Percentiles rank a stretch among this genome's conserved stretches.
Conservation (phyloP, 2,113 vertebrate species). For the Semnopithecus entellus region DNA sequence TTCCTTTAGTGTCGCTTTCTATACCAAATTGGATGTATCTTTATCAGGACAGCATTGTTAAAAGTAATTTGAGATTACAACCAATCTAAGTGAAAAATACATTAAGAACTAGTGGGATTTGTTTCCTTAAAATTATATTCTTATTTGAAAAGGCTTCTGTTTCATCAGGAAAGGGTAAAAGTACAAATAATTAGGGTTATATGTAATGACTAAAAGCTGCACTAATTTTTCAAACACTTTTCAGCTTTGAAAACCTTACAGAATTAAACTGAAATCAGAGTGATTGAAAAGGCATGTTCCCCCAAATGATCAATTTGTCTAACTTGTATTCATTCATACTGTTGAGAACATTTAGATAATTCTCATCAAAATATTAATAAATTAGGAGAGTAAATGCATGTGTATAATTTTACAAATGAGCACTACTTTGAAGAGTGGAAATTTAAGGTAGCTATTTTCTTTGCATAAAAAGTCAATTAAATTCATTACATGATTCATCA, state of each 20-base stretch:
- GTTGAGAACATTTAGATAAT: conserved; percentile 42
- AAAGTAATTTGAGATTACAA: conserved; percentile 74
- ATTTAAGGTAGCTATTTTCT: conserved; percentile 38
- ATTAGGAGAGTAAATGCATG: conserved; percentile 59
- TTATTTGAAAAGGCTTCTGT: neutral
- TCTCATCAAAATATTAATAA: conserved; percentile 73
- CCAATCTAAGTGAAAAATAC: conserved; percentile 62
- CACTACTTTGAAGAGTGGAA: conserved; percentile 17
- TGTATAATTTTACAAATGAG: conserved; percentile 8
- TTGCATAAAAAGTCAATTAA: conserved; percentile 47
- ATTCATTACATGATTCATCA: conserved; percentile 36
- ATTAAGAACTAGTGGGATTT: conserved; percentile 49
- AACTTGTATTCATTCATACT: conserved; percentile 49
- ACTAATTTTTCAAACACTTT: conserved; percentile 49
- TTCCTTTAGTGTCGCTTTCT: conserved; percentile 50
- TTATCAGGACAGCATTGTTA: conserved; percentile 55
- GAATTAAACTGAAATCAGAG: conserved; percentile 43
- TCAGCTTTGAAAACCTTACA: conserved; percentile 51
- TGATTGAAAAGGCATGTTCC: conserved; percentile 36
- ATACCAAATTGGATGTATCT: conserved; percentile 36
- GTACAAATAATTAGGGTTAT: conserved; percentile 45
- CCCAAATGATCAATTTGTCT: conserved; percentile 55
- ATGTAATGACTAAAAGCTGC: conserved; percentile 40
- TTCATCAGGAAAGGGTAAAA: neutral
- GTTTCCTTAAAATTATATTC: conserved; percentile 42